A percentile compares a stretch with the other conserved stretches of the same genome.
Evolutionary conservation across 2,888 invertebrate species (phyloP).

Genomic region (Steinernema carpocapsae): DNA sequence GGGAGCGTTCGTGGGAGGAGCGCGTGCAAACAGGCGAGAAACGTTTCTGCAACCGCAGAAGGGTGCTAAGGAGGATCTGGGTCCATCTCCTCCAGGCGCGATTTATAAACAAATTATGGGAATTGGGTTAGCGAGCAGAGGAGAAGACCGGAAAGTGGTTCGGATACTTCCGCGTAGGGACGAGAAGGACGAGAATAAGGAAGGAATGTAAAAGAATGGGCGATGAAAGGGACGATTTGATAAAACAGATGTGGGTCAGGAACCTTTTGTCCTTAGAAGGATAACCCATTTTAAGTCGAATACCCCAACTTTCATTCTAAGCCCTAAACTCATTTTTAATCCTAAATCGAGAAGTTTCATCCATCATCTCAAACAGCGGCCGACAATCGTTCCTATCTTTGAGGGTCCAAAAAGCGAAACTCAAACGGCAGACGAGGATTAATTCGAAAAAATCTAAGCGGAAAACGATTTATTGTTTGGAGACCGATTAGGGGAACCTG

Average conservation of each 20-base stretch:
- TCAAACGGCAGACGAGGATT: slow-evolving; percentile 1
- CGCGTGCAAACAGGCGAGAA: background rate
- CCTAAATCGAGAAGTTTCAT: background rate
- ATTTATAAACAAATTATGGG: background rate
- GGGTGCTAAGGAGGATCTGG: too few species aligned
- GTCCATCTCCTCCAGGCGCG: background rate
- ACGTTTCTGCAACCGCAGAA: background rate
- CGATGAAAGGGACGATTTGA: too few species aligned
- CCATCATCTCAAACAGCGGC: background rate
- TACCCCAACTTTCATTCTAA: too few species aligned
- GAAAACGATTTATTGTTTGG: background rate
- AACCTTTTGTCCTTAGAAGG: slow-evolving; percentile 19
- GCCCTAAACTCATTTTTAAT: background rate
- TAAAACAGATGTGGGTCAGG: too few species aligned
- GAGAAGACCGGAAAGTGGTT: too few species aligned
- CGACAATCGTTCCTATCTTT: background rate
- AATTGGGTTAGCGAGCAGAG: background rate
- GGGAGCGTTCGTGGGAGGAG: too few species aligned
- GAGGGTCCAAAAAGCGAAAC: slow-evolving; percentile 5
- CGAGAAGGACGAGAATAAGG: too few species aligned
- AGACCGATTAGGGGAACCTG: background rate
- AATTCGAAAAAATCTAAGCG: background rate
- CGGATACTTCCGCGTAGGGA: too few species aligned
- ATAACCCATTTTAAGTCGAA: background rate
- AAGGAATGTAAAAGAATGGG: too few species aligned